A percentile compares a stretch with the other conserved stretches of the same genome.
These are phyloP conservation scores for Morus bassanus DNA, from an alignment of 2,797 vertebrate species.

Conservation along the genomic window DNA sequence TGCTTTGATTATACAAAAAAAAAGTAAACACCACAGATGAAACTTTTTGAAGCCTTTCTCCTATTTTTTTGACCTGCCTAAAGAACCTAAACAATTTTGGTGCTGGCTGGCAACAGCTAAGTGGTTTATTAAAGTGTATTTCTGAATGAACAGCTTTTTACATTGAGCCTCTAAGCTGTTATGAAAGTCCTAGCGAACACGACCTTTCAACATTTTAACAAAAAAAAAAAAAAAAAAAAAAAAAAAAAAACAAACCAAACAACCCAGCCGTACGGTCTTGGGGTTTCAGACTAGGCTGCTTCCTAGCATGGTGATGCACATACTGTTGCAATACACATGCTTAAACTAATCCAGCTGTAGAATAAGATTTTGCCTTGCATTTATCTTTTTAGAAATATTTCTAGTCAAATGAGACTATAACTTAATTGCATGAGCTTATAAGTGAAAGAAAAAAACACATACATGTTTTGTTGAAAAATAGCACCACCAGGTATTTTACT, in stretches of 20 bases:
- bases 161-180: neutral
- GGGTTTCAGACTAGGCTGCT: neutral
- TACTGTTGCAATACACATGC: neutral
- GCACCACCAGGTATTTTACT: neutral
- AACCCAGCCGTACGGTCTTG: neutral
- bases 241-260: neutral
- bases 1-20: neutral
- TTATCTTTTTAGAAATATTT: neutral
- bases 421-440: neutral
- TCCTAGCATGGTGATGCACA: neutral
- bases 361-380: neutral
- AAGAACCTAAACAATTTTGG: neutral
- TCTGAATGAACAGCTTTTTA: neutral
- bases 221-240: neutral
- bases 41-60: neutral
- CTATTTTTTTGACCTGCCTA: neutral
- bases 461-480: neutral
- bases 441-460: neutral
- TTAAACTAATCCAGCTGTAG: neutral
- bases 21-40: neutral
- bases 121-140: neutral
- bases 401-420: neutral
- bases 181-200: neutral
- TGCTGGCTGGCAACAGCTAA: neutral
- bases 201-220: neutral